Conservation (phyloP, 1,140 invertebrate species). For the Drosophila pandora region DNA sequence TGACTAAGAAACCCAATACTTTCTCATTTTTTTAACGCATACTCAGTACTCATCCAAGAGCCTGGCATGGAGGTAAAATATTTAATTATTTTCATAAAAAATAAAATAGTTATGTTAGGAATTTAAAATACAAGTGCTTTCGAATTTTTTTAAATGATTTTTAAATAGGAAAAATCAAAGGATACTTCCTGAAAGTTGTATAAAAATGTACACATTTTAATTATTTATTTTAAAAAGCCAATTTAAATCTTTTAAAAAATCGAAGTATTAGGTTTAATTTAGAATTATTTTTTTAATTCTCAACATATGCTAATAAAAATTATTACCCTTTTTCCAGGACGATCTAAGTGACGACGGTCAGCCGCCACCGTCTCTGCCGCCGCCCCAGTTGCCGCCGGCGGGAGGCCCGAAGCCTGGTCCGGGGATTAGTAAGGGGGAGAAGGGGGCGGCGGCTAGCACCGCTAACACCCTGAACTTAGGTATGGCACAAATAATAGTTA, state of each 20-base stretch:
- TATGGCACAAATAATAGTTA: constrained; percentile 94
- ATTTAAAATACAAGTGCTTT: background rate
- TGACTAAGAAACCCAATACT: constrained; percentile 48
- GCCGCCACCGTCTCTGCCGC: constrained; percentile 74
- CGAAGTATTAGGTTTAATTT: too few relatives aligned
- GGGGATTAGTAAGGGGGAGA: constrained; percentile 48
- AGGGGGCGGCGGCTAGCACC: constrained; percentile 70
- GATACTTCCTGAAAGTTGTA: background rate
- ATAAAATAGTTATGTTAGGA: background rate
- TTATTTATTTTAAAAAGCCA: background rate
- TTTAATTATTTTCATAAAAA: background rate
- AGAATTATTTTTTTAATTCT: too few relatives aligned
- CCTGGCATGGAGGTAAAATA: constrained; percentile 80
- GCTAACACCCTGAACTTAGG: constrained; percentile 85
- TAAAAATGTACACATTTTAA: background rate
- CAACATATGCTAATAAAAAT: background rate
- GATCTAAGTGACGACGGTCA: constrained; percentile 80
- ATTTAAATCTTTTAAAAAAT: background rate
- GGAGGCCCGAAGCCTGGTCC: constrained; percentile 24
- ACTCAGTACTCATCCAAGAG: constrained; percentile 82
- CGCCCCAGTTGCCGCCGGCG: constrained; percentile 60
- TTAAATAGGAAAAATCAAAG: background rate
- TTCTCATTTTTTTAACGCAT: constrained; percentile 72
- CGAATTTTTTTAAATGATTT: background rate
- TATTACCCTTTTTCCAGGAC: constrained; percentile 53